phyloP scores from a whole-genome alignment of 2,797 vertebrate species.

The Gephyroberyx darwinii region DNA sequence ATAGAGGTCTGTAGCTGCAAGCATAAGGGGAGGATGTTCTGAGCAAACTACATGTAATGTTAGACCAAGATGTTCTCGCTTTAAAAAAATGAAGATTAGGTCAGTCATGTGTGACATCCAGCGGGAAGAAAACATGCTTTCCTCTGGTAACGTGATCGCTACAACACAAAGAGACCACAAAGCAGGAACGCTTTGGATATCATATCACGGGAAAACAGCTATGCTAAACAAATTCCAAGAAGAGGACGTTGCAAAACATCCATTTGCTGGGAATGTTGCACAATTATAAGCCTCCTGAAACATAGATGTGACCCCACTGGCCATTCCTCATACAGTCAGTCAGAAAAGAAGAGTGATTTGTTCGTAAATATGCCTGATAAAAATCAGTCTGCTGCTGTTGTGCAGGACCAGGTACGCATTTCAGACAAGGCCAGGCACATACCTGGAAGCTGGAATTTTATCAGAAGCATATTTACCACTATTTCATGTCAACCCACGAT shows the following conservation, averaged over 20 bases:
- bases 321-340: slow-evolving; percentile 39
- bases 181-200: slow-evolving; percentile 37
- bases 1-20: neutral
- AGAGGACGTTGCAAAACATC: slow-evolving; percentile 10
- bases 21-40: neutral
- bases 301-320: slow-evolving; percentile 34
- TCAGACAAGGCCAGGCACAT: slow-evolving; percentile 81
- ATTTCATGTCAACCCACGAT: slow-evolving; percentile 76
- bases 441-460: slow-evolving; percentile 80
- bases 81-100: slow-evolving; percentile 34
- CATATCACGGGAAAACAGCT: slow-evolving; percentile 31
- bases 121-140: slow-evolving; percentile 23
- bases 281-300: slow-evolving; percentile 22
- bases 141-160: slow-evolving; percentile 43
- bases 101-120: slow-evolving; percentile 45
- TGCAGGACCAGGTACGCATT: slow-evolving; percentile 53
- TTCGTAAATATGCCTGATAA: slow-evolving; percentile 73
- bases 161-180: slow-evolving; percentile 42
- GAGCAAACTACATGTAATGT: slow-evolving; percentile 24
- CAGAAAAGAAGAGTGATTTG: slow-evolving; percentile 58
- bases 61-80: slow-evolving; percentile 27
- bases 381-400: slow-evolving; percentile 58
- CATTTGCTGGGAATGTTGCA: slow-evolving; percentile 43
- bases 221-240: slow-evolving; percentile 13
- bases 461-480: slow-evolving; percentile 80